These are phyloP conservation scores for Antennarius striatus DNA, from an alignment of 2,113 vertebrate genomes.

Conservation along the genomic window DNA sequence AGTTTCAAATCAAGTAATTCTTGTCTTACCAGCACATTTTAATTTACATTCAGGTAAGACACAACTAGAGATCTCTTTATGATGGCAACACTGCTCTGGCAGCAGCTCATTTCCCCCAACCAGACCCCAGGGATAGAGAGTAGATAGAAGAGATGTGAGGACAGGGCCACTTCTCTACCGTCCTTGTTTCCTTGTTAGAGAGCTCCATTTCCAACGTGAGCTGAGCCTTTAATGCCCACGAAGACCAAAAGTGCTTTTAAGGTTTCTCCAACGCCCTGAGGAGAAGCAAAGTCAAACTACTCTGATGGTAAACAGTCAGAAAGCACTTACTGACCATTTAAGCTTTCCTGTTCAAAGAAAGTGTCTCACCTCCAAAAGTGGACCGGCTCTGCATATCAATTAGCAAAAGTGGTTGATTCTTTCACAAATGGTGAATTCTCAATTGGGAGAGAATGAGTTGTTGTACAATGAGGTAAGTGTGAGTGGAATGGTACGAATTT, in stretches of 20 bases:
- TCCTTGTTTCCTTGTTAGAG: conserved; percentile 26
- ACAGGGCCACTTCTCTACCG: conserved; percentile 32
- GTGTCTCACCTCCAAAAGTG: background rate
- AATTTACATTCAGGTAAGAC: background rate
- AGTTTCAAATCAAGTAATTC: too few relatives aligned
- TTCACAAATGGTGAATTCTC: conserved; percentile 1
- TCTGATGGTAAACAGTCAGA: conserved; percentile 12
- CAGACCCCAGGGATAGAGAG: conserved; percentile 21
- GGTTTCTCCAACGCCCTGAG: conserved; percentile 9
- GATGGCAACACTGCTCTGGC: background rate
- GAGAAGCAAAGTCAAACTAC: conserved; percentile 20
- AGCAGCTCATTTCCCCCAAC: background rate
- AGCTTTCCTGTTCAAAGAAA: conserved; percentile 17
- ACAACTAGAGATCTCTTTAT: background rate
- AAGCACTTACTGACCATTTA: conserved; percentile 24
- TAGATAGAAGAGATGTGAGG: conserved; percentile 33
- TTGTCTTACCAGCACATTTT: background rate
- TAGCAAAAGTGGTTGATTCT: conserved; percentile 6
- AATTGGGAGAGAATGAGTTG: conserved; percentile 5
- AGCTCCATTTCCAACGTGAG: conserved; percentile 33
- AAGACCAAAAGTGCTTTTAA: conserved; percentile 5
- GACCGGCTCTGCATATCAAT: background rate
- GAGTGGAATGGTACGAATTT: conserved; percentile 21
- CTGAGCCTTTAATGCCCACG: conserved; percentile 25
- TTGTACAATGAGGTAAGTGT: conserved; percentile 7